Base-by-base conservation (phyloP, 2,888 invertebrate species). In the Scaeva pyrastri region DNA sequence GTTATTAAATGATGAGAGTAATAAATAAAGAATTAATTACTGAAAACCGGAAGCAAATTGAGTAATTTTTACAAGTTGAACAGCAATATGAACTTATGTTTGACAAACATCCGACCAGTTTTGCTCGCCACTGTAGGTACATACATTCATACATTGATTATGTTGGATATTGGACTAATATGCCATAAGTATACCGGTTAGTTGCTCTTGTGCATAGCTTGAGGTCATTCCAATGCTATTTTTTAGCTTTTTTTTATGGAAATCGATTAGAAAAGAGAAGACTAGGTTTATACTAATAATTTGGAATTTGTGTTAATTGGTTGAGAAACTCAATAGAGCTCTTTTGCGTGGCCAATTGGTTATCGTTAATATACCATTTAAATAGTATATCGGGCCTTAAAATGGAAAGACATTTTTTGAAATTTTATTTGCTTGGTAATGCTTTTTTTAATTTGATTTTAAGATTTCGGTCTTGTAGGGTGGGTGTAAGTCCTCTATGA, bases 141-240 rank as follows among this genome's bases (percentile, higher is more conserved):
- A n/a, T n/a, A n/a, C n/a, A n/a, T n/a, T n/a, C n/a, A n/a, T n/a
- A 66, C 64, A 75, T 75, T 64, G 74, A 75, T 73, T 43, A 64
- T 43, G 56, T 31, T 14, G 23, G 56, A 71, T 71, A 31, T 73
- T 73, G 73, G 60, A 43, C 72, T 79, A 85, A 85, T 72, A 80
- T 31, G n/a, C 50, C 41, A 66, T 62, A 72, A 85, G 84, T 68
- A 81, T 73, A 72, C 68, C 73, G 76, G 56, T 77, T 76, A 73
- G 55, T 41, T 72, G 80, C 73, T 81, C 75, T 80, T 85, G 76
- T 73, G 72, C 72, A 64, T 73, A 36, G 60, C 50, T 81, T 73
- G 81, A 85, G 84, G 84, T 80, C 45, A 75, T 75, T 60, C 31
- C 5, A 31, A 36, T 16, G 5, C 31, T 31, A 2, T 45, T 16